Evolutionary conservation across 2,113 vertebrate genomes (phyloP), one percentile per base, ranked within the genome.

Genomic region (Polypterus bichir): DNA sequence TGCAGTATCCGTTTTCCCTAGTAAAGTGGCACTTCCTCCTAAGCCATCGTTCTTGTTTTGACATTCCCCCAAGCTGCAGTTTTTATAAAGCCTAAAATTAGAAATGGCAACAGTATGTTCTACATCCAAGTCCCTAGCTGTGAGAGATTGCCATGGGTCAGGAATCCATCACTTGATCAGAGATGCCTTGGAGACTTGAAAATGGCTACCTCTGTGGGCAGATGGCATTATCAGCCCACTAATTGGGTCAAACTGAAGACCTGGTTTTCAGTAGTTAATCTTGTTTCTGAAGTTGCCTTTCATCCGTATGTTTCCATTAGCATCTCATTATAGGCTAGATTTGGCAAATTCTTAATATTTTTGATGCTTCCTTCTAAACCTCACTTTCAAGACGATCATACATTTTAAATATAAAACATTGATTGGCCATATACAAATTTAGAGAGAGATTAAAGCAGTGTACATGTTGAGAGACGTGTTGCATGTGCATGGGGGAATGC

Each of bases 81-180:
- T 84, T 80, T 51, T 66, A 73, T 76, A 75, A 80, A 76, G 65
- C 77, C 73, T 77, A 81, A 85, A 88, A 77, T 88, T 88, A 88
- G 84, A 87, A 87, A 88, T 70, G 82, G 75, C 83, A 85, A 79
- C 86, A 86, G 79, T 77, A 83, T 83, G 87, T 83, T 83, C 82
- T 79, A 81, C 70, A 81, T 68, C 67, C 70, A 77, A 83, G 81
- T 82, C 83, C 81, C 82, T 81, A 78, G 69, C 74, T 82, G 27
- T 80, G 75, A 75, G 73, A 55, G 54, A 7, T 5, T 1, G 7
- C 10, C 7, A 44, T 78, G 76, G 77, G 9, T 74, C 75, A 71
- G 59, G 76, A 79, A 84, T 85, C 78, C 83, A 87, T 88, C 84
- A 85, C 78, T 74, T 66, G 70, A 66, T 45, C 73, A 60, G 70